Evolutionary conservation across 2,113 vertebrate genomes (phyloP).

Genomic region (Tiliqua scincoides): DNA sequence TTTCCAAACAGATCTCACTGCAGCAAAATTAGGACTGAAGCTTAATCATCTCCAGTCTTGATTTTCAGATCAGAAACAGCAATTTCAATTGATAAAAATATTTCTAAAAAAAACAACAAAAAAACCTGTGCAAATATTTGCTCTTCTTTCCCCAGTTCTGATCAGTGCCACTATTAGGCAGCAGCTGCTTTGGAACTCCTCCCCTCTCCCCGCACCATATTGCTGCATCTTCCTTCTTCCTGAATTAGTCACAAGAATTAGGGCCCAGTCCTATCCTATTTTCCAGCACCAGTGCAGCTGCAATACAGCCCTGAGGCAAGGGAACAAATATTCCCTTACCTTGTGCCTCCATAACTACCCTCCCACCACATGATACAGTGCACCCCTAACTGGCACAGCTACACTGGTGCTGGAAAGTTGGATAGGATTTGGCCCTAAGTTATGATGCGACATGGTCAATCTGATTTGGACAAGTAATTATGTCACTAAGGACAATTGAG

Average conservation of each 20-base stretch:
- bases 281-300: too few species aligned
- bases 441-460: neutral
- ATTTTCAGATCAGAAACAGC: neutral
- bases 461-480: neutral
- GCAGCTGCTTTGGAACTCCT: neutral
- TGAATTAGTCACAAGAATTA: neutral
- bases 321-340: too few species aligned
- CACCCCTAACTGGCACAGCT: too few species aligned
- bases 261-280: too few species aligned
- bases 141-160: neutral
- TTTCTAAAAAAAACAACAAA: neutral
- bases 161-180: neutral
- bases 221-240: neutral
- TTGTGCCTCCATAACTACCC: too few species aligned
- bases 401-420: too few species aligned
- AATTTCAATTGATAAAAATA: neutral
- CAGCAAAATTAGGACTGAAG: neutral
- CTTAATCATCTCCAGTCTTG: neutral
- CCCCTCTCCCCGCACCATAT: neutral
- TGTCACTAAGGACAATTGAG: neutral
- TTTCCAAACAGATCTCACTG: neutral
- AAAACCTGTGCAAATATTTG: neutral
- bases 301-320: too few species aligned
- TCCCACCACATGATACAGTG: too few species aligned
- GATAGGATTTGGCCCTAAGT: too few species aligned